Percentiles rank a stretch among this genome's conserved stretches.
phyloP scores from a whole-genome alignment of 2,797 vertebrate species.

The Argentina silus region DNA sequence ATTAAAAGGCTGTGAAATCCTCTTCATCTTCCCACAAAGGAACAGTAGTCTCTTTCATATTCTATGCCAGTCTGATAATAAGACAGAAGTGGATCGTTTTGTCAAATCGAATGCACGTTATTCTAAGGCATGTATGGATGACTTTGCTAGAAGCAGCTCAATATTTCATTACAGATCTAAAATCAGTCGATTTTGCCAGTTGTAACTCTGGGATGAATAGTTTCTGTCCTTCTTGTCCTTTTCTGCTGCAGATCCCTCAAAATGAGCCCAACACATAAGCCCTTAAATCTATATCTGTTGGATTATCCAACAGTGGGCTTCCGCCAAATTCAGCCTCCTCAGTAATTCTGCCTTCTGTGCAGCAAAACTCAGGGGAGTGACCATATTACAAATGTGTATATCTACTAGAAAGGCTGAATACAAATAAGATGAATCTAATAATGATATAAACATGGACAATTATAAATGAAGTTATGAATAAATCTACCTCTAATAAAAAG shows the following conservation, averaged over 20 bases:
- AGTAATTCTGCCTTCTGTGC: constrained; percentile 17
- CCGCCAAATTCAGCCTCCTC: constrained; percentile 31
- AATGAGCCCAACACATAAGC: constrained; percentile 24
- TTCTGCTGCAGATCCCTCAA: constrained; percentile 32
- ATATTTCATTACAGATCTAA: background rate
- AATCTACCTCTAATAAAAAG: too few relatives aligned
- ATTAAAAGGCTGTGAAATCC: constrained; percentile 9
- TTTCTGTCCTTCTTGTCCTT: background rate
- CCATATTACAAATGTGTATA: background rate
- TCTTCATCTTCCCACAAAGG: constrained; percentile 3
- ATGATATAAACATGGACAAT: too few relatives aligned
- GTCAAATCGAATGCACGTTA: background rate
- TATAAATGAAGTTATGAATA: too few relatives aligned
- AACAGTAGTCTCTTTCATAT: background rate
- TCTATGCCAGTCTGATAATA: constrained; percentile 24
- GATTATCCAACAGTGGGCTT: constrained; percentile 36
- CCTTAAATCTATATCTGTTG: constrained; percentile 38
- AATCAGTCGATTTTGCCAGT: background rate
- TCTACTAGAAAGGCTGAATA: background rate
- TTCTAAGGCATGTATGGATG: background rate
- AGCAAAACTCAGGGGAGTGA: background rate
- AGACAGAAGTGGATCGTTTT: background rate
- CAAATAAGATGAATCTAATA: too few relatives aligned
- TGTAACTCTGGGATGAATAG: background rate
- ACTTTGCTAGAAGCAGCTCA: background rate